These are phyloP conservation scores for Cherax quadricarinatus DNA, from an alignment of 1,140 invertebrate species.

Conservation along the genomic window DNA sequence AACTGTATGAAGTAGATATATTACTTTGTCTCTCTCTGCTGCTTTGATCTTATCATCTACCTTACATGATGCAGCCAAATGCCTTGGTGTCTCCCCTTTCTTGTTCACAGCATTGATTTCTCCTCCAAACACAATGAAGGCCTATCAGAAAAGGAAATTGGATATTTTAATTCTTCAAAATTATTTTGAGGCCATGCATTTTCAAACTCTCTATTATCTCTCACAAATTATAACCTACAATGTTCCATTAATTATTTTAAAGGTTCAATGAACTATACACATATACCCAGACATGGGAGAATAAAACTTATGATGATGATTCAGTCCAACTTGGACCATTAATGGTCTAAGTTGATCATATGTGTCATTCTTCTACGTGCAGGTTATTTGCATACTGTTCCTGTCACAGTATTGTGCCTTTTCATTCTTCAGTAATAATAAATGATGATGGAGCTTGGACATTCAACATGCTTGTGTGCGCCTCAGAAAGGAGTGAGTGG, in stretches of 20 bases:
- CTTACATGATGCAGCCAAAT: conserved; percentile 80
- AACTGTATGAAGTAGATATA: conserved; percentile 90
- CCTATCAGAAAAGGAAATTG: conserved; percentile 76
- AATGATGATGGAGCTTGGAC: too few relatives aligned
- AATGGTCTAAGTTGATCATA: too few relatives aligned
- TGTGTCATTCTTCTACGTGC: too few relatives aligned
- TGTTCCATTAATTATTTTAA: neutral
- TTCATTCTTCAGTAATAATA: too few relatives aligned
- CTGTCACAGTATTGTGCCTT: too few relatives aligned
- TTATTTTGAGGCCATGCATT: neutral
- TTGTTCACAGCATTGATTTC: conserved; percentile 87
- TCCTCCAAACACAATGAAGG: conserved; percentile 80
- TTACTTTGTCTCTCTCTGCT: conserved; percentile 80
- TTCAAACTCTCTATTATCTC: neutral
- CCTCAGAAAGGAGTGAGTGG: too few relatives aligned
- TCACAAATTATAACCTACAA: neutral
- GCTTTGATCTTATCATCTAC: conserved; percentile 75
- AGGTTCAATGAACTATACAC: too few relatives aligned
- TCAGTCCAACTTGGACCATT: too few relatives aligned
- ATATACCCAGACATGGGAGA: too few relatives aligned
- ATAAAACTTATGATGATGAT: too few relatives aligned
- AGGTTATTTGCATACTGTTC: too few relatives aligned
- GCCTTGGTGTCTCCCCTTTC: conserved; percentile 81
- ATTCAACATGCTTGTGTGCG: too few relatives aligned
- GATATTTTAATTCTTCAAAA: neutral